phyloP scores from a whole-genome alignment of 2,888 invertebrate genomes.

The Apamea crenata region DNA sequence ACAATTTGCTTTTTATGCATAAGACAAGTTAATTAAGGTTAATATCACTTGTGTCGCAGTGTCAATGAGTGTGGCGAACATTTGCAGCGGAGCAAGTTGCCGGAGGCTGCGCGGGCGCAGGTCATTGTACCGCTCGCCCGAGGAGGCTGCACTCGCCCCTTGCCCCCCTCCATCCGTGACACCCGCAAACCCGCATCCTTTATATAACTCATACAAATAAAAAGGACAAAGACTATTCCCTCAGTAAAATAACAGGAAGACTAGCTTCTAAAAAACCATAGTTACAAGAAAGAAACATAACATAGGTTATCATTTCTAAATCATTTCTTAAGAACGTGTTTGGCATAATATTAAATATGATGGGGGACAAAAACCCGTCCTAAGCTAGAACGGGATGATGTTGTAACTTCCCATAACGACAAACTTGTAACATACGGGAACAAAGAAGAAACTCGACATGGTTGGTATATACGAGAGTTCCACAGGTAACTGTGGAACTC shows the following conservation, averaged over 20 bases:
- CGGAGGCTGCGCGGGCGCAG: conserved; percentile 82
- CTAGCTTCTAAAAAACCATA: conserved; percentile 9
- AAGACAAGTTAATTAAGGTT: conserved; percentile 73
- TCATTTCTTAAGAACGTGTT: conserved; percentile 26
- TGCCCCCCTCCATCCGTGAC: conserved; percentile 69
- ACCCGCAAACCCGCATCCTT: conserved; percentile 76
- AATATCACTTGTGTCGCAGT: conserved; percentile 68
- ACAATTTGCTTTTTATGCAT: conserved; percentile 53
- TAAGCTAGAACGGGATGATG: conserved; percentile 6
- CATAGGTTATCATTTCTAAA: conserved; percentile 23
- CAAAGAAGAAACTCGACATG: background rate
- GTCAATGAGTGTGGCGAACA: conserved; percentile 79
- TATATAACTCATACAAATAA: conserved; percentile 69
- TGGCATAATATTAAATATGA: conserved; percentile 24
- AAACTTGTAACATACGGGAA: conserved; percentile 8
- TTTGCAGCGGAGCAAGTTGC: conserved; percentile 77
- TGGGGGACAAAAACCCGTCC: conserved; percentile 20
- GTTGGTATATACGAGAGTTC: background rate
- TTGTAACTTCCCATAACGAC: conserved; percentile 12
- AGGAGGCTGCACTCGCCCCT: conserved; percentile 82
- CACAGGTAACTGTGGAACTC: background rate
- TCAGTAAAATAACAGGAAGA: conserved; percentile 11
- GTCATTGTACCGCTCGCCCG: conserved; percentile 84
- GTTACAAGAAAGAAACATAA: conserved; percentile 16
- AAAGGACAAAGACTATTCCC: conserved; percentile 50